Percentiles rank a stretch among this genome's conserved stretches.
These are phyloP conservation scores for Oncorhynchus keta DNA, from an alignment of 2,113 vertebrate genomes.

Conservation along the genomic window DNA sequence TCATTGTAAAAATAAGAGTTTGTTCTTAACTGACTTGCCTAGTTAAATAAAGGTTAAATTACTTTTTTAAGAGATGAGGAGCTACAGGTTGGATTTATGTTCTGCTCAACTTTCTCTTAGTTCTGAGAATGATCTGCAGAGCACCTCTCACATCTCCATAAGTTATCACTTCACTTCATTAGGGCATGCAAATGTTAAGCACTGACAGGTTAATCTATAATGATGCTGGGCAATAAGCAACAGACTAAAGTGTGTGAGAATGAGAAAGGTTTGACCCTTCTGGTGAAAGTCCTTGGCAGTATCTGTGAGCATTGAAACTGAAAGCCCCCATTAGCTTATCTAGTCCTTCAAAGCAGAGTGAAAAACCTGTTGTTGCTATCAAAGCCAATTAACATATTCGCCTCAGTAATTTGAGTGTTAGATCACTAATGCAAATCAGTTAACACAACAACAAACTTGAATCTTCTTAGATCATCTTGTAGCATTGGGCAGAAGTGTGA, in stretches of 20 bases:
- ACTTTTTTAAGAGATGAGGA: too few species aligned
- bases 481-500: neutral
- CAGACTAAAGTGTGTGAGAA: neutral
- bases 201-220: slow-evolving; percentile 12
- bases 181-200: slow-evolving; percentile 37
- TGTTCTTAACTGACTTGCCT: too few species aligned
- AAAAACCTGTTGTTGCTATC: neutral
- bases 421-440: neutral
- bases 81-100: too few species aligned
- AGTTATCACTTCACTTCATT: slow-evolving; percentile 11
- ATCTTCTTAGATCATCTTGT: neutral
- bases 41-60: too few species aligned
- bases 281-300: neutral
- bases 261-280: neutral
- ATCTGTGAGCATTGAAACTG: neutral
- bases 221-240: slow-evolving; percentile 8
- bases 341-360: slow-evolving; percentile 1
- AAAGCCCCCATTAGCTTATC: neutral
- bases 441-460: neutral
- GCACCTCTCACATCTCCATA: slow-evolving; percentile 16
- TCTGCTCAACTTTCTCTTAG: too few species aligned
- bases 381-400: neutral
- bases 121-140: slow-evolving; percentile 20
- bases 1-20: too few species aligned
- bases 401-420: too few species aligned